Percentiles rank a stretch among this genome's conserved stretches.
These are phyloP conservation scores for Cephonodes hylas DNA, from an alignment of 2,888 invertebrate genomes.

Conservation along the genomic window DNA sequence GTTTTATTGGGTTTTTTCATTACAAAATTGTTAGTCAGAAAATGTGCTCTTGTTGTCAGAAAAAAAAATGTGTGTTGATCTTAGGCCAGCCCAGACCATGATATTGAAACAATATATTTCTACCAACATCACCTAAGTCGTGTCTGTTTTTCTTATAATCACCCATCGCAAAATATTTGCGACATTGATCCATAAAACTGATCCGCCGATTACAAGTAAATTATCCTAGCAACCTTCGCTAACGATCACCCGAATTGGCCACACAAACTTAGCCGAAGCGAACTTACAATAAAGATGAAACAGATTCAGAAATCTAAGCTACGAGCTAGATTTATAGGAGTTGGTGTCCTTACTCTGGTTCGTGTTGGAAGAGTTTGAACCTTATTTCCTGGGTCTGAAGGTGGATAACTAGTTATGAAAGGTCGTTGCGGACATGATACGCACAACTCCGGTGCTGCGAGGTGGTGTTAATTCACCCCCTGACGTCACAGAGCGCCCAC, in stretches of 20 bases:
- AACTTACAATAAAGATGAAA: constrained; percentile 36
- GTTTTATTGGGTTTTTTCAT: too few species aligned
- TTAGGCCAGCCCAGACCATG: too few species aligned
- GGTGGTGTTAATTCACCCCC: constrained; percentile 70
- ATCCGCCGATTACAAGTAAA: neutral
- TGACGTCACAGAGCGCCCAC: constrained; percentile 14
- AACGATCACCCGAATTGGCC: neutral
- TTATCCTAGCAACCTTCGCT: neutral
- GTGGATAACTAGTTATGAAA: constrained; percentile 1
- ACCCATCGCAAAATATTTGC: too few species aligned
- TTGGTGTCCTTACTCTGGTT: constrained; percentile 16
- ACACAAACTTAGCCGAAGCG: constrained; percentile 3
- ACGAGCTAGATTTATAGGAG: constrained; percentile 54
- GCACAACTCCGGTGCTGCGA: constrained; percentile 57
- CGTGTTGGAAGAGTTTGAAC: constrained; percentile 20
- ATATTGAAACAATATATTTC: too few species aligned
- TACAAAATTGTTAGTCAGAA: too few species aligned
- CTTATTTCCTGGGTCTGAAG: constrained; percentile 24
- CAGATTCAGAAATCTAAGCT: constrained; percentile 48
- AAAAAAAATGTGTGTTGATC: too few species aligned
- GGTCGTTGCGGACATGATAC: constrained; percentile 47
- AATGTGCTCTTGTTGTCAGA: too few species aligned
- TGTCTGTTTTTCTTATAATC: too few species aligned
- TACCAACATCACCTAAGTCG: too few species aligned
- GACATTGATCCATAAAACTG: neutral